These are phyloP conservation scores for Andrena cerasifolii DNA, from an alignment of 1,140 invertebrate genomes.

Conservation along the genomic window DNA sequence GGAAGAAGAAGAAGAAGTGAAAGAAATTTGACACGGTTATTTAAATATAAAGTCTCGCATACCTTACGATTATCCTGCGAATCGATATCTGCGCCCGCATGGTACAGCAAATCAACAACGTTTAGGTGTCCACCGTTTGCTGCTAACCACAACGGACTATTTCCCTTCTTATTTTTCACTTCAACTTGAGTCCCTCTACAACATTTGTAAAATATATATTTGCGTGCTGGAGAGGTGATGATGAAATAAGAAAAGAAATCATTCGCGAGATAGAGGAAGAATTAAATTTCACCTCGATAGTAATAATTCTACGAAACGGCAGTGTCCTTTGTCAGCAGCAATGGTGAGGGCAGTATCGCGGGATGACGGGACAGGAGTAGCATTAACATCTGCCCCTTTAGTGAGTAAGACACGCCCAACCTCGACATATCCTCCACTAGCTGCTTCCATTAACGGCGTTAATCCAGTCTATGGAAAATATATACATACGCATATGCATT, in stretches of 20 bases:
- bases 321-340: constrained; percentile 99
- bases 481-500: not conserved
- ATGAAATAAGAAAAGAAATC: too few relatives aligned
- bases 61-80: constrained; percentile 97
- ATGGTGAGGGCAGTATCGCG: constrained; percentile 99
- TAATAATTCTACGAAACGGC: constrained; percentile 96
- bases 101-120: constrained; percentile 96
- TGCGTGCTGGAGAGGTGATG: not conserved
- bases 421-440: constrained; percentile 99
- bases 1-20: too few relatives aligned
- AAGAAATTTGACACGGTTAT: not conserved
- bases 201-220: not conserved
- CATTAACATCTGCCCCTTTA: constrained; percentile 99
- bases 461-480: constrained; percentile 90
- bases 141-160: constrained; percentile 98
- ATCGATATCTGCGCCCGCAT: constrained; percentile 96
- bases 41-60: constrained; percentile 41
- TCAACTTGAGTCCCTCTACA: constrained; percentile 93
- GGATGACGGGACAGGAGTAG: constrained; percentile 98
- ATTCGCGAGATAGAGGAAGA: not conserved
- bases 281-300: constrained; percentile 77
- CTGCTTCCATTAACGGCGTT: constrained; percentile 99
- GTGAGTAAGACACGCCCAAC: constrained; percentile 97
- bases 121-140: constrained; percentile 98
- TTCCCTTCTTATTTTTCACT: constrained; percentile 99